Evolutionary conservation across 2,888 invertebrate species (phyloP).

Genomic region (Tipula confusa): DNA sequence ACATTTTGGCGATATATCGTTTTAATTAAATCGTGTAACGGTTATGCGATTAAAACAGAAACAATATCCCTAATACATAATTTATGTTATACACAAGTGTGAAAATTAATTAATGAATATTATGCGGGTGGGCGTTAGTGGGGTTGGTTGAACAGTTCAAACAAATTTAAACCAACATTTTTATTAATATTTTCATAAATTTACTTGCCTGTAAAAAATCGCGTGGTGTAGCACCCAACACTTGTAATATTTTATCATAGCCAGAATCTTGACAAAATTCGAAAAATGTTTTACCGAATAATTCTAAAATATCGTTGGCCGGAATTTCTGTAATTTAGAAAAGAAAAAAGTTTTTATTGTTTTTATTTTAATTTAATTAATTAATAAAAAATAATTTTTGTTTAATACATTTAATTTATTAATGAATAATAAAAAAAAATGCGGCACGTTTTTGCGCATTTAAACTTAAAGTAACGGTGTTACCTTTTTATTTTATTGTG

Average conservation of each 20-base stretch:
- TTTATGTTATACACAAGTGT: neutral
- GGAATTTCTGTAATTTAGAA: slow-evolving; percentile 68
- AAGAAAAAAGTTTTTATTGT: slow-evolving; percentile 21
- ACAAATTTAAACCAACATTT: neutral
- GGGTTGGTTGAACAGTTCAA: too few relatives aligned
- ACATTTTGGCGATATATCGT: too few relatives aligned
- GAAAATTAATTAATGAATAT: neutral
- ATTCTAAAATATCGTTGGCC: slow-evolving; percentile 80
- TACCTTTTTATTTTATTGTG: neutral
- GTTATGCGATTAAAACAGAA: too few relatives aligned
- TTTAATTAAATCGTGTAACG: too few relatives aligned
- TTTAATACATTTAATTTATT: neutral
- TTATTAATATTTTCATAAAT: slow-evolving; percentile 20
- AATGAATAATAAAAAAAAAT: neutral
- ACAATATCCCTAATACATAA: too few relatives aligned
- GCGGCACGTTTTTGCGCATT: neutral
- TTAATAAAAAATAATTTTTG: slow-evolving; percentile 7
- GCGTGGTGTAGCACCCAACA: slow-evolving; percentile 87
- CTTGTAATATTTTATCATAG: slow-evolving; percentile 93
- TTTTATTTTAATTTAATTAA: too few relatives aligned
- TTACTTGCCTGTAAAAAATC: slow-evolving; percentile 85
- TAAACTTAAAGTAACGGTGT: neutral
- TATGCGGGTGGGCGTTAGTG: too few relatives aligned
- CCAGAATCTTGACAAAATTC: slow-evolving; percentile 96
- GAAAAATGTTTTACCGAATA: slow-evolving; percentile 92